phyloP scores from a whole-genome alignment of 2,888 invertebrate genomes.

The Cheilosia urbana region DNA sequence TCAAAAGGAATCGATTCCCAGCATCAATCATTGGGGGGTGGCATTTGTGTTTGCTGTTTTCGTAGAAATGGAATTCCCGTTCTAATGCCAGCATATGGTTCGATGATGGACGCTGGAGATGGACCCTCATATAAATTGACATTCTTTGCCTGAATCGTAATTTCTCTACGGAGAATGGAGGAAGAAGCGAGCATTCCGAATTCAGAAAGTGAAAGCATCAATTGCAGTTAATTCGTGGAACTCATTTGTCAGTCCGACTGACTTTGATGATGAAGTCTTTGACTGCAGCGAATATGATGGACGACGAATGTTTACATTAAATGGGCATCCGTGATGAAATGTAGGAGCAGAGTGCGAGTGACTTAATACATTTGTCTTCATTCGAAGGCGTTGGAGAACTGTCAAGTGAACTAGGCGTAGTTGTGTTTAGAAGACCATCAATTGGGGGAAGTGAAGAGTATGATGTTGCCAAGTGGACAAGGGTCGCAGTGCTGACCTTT shows the following conservation, averaged over 20 bases:
- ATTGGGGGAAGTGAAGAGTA: too few relatives aligned
- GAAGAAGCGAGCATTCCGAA: constrained; percentile 1
- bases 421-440: too few relatives aligned
- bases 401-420: neutral
- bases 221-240: constrained; percentile 36
- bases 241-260: constrained; percentile 26
- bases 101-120: neutral
- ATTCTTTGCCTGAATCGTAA: constrained; percentile 40
- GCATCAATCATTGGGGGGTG: constrained; percentile 21
- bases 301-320: neutral
- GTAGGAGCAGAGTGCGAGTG: neutral
- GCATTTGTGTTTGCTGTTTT: neutral
- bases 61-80: constrained; percentile 21
- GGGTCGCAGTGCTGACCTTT: too few relatives aligned
- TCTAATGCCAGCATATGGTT: constrained; percentile 46
- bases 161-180: constrained; percentile 1
- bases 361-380: constrained; percentile 52
- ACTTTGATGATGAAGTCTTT: constrained; percentile 18
- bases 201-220: constrained; percentile 49
- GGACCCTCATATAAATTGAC: constrained; percentile 59
- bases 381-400: constrained; percentile 10
- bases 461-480: too few relatives aligned
- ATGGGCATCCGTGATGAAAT: neutral
- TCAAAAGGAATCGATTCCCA: constrained; percentile 37
- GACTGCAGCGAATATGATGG: constrained; percentile 4